phyloP scores from a whole-genome alignment of 2,797 vertebrate species.

The Mus spretus region DNA sequence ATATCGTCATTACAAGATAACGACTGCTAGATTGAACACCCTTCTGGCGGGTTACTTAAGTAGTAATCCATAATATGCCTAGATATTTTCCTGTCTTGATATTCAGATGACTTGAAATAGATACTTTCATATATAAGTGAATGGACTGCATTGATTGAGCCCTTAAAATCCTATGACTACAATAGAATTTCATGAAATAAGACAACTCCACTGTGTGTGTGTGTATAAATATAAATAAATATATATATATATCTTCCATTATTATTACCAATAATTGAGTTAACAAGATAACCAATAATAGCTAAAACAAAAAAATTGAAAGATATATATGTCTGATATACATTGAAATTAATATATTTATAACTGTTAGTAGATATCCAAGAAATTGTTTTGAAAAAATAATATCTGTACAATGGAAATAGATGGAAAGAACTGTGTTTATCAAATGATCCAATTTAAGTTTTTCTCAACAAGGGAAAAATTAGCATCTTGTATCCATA shows the following conservation, averaged over 20 bases:
- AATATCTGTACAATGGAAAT: not conserved
- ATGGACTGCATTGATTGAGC: not conserved
- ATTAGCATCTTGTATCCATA: not conserved
- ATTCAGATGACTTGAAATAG: too few relatives aligned
- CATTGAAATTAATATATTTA: too few relatives aligned
- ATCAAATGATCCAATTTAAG: too few relatives aligned
- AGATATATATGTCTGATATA: not conserved
- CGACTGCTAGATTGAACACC: too few relatives aligned
- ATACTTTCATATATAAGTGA: too few relatives aligned
- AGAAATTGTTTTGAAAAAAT: not conserved
- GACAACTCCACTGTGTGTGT: not conserved
- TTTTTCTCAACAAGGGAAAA: not conserved
- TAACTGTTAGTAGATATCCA: not conserved
- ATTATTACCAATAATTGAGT: not conserved
- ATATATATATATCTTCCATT: not conserved
- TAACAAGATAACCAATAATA: not conserved
- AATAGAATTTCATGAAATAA: not conserved
- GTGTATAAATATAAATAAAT: too few relatives aligned
- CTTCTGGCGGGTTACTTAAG: too few relatives aligned
- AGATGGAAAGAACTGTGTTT: not conserved
- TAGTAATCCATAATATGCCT: too few relatives aligned
- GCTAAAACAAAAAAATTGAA: not conserved
- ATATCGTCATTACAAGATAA: too few relatives aligned
- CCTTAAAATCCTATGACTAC: not conserved
- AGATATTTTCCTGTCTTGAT: too few relatives aligned